A percentile compares a stretch with the other conserved stretches of the same genome.
Evolutionary conservation across 2,113 vertebrate genomes (phyloP).

Genomic region (Ploceus nigricollis): DNA sequence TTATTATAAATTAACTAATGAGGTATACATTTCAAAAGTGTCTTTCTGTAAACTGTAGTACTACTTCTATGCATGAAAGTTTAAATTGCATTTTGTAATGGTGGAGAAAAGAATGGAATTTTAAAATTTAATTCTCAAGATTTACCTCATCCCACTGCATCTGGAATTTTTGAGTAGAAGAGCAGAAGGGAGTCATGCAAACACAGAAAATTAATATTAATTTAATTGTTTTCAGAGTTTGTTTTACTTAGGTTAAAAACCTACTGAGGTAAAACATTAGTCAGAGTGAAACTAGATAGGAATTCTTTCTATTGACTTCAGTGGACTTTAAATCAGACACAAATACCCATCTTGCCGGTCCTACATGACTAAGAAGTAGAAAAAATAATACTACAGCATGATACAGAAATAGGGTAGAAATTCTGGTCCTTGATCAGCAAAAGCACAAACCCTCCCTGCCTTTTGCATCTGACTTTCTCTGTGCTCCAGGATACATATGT

Average conservation of each 20-base stretch:
- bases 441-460: background rate
- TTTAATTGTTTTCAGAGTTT: background rate
- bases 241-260: constrained; percentile 10
- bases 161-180: background rate
- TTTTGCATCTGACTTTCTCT: background rate
- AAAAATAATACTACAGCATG: background rate
- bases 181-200: background rate
- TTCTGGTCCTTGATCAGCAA: background rate
- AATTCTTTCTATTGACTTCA: background rate
- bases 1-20: background rate
- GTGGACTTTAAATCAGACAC: background rate
- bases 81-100: background rate
- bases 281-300: background rate
- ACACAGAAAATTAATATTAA: background rate
- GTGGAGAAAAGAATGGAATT: background rate
- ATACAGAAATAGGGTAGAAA: background rate
- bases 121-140: background rate
- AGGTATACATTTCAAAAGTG: background rate
- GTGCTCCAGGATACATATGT: background rate
- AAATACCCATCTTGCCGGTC: background rate
- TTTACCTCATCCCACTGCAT: background rate
- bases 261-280: background rate
- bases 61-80: background rate
- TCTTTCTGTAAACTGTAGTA: background rate
- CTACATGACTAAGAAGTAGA: background rate